Evolutionary conservation across 1,140 invertebrate species (phyloP).

Genomic region (Bombus terrestris): DNA sequence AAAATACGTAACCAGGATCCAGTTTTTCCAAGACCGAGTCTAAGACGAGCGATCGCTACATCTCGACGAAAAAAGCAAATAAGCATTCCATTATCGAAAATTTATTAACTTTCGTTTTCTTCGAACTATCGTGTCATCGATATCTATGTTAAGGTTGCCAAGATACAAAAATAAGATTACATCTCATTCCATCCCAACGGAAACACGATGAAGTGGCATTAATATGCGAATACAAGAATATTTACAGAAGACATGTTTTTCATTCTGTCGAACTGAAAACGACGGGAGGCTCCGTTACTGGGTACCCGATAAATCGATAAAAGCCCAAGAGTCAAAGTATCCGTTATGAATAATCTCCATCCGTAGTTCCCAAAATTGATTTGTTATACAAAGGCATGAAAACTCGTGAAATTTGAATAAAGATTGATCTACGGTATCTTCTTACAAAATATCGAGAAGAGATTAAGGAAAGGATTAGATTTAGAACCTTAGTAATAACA

Average conservation of each 20-base stretch:
- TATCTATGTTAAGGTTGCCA: neutral
- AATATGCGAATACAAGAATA: conserved; percentile 43
- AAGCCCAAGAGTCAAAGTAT: conserved; percentile 28
- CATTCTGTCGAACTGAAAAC: conserved; percentile 53
- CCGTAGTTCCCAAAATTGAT: neutral
- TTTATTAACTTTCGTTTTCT: neutral
- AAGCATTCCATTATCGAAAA: neutral
- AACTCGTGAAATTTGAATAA: neutral
- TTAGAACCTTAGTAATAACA: neutral
- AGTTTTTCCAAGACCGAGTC: neutral
- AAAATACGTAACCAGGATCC: conserved; percentile 55
- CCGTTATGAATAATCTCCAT: conserved; percentile 29
- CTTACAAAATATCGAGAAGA: neutral
- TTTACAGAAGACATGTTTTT: conserved; percentile 52
- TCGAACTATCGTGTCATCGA: neutral
- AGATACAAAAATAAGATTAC: neutral
- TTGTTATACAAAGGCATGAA: too few species aligned
- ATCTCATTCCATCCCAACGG: neutral
- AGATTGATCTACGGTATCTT: neutral
- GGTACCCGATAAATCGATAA: conserved; percentile 61
- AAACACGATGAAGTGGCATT: conserved; percentile 15
- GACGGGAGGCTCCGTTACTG: neutral
- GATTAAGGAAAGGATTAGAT: neutral
- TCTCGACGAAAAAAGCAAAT: neutral
- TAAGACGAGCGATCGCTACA: neutral